phyloP scores from a whole-genome alignment of 2,797 vertebrate species.

The Dromococcyx pavoninus region DNA sequence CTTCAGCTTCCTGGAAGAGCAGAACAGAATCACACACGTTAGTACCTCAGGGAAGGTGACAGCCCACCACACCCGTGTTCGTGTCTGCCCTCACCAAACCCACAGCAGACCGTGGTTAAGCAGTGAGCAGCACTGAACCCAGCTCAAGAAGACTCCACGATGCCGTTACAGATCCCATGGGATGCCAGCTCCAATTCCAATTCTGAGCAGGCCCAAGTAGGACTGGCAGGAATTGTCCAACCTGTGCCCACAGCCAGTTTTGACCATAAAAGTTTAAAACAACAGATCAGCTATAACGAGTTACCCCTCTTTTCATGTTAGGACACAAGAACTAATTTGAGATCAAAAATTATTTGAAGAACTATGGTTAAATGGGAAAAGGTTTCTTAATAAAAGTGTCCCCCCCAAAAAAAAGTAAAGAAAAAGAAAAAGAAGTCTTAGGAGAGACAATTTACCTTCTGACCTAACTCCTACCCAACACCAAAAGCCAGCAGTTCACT shows the following conservation, averaged over 20 bases:
- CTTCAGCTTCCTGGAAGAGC: conserved; percentile 90
- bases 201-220: not conserved
- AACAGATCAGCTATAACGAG: not conserved
- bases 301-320: not conserved
- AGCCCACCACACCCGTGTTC: not conserved
- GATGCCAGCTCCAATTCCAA: not conserved
- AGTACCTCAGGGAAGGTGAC: not conserved
- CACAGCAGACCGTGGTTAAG: not conserved
- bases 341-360: not conserved
- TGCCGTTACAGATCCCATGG: not conserved
- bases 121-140: not conserved
- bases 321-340: not conserved
- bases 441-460: not conserved
- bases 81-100: not conserved
- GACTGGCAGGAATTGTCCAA: not conserved
- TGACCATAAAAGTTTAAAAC: not conserved
- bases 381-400: not conserved
- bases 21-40: not conserved
- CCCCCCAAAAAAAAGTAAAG: not conserved
- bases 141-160: not conserved
- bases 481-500: not conserved
- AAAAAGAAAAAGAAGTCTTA: too few species aligned
- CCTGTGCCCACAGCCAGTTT: not conserved
- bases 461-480: not conserved
- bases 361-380: not conserved